Percentiles rank a stretch among this genome's conserved stretches.
Evolutionary conservation across 2,113 vertebrate species (phyloP).

Genomic region (Pionites leucogaster): DNA sequence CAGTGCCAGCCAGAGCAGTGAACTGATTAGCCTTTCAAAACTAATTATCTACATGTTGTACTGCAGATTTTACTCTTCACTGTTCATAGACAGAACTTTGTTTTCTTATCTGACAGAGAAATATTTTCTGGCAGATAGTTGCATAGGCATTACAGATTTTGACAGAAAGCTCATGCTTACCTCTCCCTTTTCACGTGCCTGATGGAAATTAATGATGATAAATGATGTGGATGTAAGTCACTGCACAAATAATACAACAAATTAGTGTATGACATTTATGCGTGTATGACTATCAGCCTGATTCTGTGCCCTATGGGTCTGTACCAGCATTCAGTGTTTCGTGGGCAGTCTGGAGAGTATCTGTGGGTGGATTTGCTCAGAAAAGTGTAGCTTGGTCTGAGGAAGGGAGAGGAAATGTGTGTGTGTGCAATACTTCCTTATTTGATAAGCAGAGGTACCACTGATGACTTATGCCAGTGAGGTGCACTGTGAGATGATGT

Average conservation of each 20-base stretch:
- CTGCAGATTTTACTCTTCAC: background rate
- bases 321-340: background rate
- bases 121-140: slow-evolving; percentile 5
- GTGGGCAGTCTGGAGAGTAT: background rate
- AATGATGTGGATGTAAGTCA: background rate
- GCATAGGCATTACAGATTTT: background rate
- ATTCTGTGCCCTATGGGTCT: background rate
- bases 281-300: background rate
- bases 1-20: background rate
- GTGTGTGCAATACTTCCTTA: background rate
- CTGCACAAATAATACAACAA: slow-evolving; percentile 1
- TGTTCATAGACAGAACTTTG: background rate
- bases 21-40: slow-evolving; percentile 34
- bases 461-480: background rate
- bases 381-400: background rate
- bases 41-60: background rate
- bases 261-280: slow-evolving; percentile 2
- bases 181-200: background rate
- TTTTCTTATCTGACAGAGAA: slow-evolving; percentile 15
- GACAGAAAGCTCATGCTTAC: slow-evolving; percentile 37
- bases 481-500: background rate
- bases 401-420: background rate
- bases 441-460: background rate
- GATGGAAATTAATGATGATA: background rate
- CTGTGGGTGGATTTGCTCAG: background rate